These are phyloP conservation scores for Tursiops truncatus DNA, from an alignment of 2,113 vertebrate genomes.

Conservation along the genomic window DNA sequence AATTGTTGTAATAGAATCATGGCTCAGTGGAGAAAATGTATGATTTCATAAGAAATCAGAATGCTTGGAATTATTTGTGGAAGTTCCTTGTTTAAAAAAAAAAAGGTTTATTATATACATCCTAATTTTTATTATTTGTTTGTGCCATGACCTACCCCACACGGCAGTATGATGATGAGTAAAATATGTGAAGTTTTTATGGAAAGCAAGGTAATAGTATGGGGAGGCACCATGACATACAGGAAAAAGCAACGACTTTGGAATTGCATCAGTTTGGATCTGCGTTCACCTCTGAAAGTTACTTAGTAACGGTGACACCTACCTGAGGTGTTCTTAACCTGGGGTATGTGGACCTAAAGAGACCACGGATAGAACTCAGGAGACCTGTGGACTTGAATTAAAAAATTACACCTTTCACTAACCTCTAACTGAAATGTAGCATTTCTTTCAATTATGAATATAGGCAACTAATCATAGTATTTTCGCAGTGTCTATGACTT, in stretches of 20 bases:
- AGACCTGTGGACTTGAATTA: not conserved
- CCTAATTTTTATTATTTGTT: not conserved
- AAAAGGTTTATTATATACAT: not conserved
- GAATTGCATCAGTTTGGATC: not conserved
- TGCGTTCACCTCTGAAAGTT: not conserved
- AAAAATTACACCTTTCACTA: not conserved
- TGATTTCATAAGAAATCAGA: not conserved
- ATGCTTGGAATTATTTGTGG: not conserved
- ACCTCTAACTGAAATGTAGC: not conserved
- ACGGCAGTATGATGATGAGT: not conserved
- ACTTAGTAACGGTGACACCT: not conserved
- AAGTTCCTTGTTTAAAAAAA: not conserved
- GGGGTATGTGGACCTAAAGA: not conserved
- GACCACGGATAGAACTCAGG: not conserved
- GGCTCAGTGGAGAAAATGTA: constrained; percentile 13
- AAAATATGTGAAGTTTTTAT: not conserved
- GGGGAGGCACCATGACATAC: not conserved
- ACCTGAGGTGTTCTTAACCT: not conserved
- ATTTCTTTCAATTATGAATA: not conserved
- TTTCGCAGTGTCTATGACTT: not conserved
- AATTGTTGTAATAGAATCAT: not conserved
- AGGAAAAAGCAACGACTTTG: not conserved
- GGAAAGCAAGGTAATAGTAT: not conserved
- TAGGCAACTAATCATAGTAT: not conserved
- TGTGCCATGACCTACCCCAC: not conserved